Conservation (phyloP, 2,888 invertebrate species). For the Xestoiulus laeticollis region DNA sequence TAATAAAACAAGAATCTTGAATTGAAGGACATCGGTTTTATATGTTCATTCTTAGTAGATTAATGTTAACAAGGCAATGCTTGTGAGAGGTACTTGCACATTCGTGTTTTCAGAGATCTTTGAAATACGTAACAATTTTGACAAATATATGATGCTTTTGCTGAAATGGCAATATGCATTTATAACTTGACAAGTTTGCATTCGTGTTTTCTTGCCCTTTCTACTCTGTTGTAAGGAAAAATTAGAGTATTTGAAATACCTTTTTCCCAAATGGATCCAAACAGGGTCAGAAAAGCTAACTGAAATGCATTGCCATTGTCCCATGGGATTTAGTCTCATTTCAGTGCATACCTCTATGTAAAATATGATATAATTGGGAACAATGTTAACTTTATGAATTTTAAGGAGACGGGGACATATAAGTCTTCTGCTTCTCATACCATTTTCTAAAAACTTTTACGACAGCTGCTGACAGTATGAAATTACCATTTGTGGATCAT, state of each 20-base stretch:
- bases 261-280: background rate
- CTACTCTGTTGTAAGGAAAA: background rate
- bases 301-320: background rate
- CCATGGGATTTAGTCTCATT: background rate
- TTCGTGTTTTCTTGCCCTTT: background rate
- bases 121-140: background rate
- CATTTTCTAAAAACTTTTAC: too few species aligned
- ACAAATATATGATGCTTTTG: constrained; percentile 22
- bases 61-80: background rate
- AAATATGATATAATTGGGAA: background rate
- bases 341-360: background rate
- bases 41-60: background rate
- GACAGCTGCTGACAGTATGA: too few species aligned
- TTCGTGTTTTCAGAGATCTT: background rate
- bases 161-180: background rate
- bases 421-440: too few species aligned
- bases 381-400: too few species aligned
- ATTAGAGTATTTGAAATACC: background rate
- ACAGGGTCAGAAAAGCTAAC: background rate
- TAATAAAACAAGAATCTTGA: background rate
- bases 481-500: too few species aligned
- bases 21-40: background rate
- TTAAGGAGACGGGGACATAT: too few species aligned
- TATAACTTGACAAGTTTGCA: background rate
- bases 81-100: background rate